Conservation (phyloP, 2,113 vertebrate genomes). For the Anguilla japonica region DNA sequence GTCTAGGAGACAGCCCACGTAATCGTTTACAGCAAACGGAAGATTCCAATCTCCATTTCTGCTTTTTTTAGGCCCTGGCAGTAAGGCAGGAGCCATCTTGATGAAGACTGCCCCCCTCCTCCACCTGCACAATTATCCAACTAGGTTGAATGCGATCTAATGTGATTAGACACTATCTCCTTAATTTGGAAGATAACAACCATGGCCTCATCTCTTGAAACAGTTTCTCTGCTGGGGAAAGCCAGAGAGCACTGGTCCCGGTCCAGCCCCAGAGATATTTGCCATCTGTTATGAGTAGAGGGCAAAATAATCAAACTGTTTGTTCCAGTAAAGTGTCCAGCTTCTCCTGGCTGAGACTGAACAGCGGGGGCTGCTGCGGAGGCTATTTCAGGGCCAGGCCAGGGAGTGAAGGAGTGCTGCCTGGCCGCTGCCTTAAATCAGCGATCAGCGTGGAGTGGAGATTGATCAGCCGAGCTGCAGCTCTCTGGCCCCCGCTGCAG, state of each 20-base stretch:
- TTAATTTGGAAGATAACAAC: background rate
- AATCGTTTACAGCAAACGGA: background rate
- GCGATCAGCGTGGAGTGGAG: conserved; percentile 43
- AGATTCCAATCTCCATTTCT: background rate
- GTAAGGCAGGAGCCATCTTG: background rate
- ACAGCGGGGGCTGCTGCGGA: background rate
- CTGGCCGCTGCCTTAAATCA: conserved; percentile 40
- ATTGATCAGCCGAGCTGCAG: conserved; percentile 48
- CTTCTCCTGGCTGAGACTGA: background rate
- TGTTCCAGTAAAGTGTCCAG: background rate
- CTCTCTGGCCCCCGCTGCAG: conserved; percentile 48
- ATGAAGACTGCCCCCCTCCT: background rate
- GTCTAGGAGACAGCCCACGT: background rate
- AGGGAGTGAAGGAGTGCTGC: conserved; percentile 9
- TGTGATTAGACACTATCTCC: background rate
- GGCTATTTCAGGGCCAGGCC: conserved; percentile 21
- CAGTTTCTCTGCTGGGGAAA: background rate
- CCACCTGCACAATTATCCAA: background rate
- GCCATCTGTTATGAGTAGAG: background rate
- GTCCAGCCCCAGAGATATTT: background rate
- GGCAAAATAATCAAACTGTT: background rate
- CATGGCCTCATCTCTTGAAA: too few species aligned
- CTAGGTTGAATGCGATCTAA: background rate
- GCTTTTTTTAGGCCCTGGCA: background rate
- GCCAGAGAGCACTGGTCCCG: background rate